Percentiles rank a stretch among this genome's conserved stretches.
These are phyloP conservation scores for Pyrochroa serraticornis DNA, from an alignment of 2,888 invertebrate species.

Conservation along the genomic window DNA sequence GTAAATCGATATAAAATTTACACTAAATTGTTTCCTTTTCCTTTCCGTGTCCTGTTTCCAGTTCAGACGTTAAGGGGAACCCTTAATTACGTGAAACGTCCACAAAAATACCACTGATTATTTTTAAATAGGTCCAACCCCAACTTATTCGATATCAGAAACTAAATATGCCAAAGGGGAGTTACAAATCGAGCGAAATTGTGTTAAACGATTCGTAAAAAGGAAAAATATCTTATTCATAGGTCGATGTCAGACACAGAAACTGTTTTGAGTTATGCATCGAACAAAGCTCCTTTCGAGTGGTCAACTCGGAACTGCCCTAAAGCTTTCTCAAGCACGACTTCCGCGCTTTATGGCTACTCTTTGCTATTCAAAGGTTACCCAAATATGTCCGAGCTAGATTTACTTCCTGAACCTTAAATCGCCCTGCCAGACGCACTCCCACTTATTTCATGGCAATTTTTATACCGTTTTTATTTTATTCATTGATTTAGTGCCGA, in stretches of 20 bases:
- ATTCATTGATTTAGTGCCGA: conserved; percentile 17
- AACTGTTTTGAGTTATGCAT: conserved; percentile 36
- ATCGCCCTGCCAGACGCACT: conserved; percentile 49
- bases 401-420: conserved; percentile 43
- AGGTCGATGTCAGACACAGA: conserved; percentile 40
- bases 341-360: conserved; percentile 45
- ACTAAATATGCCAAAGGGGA: not conserved
- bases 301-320: conserved; percentile 45
- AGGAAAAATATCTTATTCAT: conserved; percentile 43
- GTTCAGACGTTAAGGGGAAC: conserved; percentile 16
- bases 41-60: conserved; percentile 25
- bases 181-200: conserved; percentile 7
- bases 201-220: conserved; percentile 42
- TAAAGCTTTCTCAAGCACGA: conserved; percentile 44
- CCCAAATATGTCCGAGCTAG: conserved; percentile 47
- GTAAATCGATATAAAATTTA: conserved; percentile 38
- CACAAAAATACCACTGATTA: conserved; percentile 20
- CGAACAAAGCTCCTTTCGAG: conserved; percentile 37
- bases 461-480: conserved; percentile 21
- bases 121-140: conserved; percentile 10
- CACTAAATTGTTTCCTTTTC: conserved; percentile 43
- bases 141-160: conserved; percentile 10
- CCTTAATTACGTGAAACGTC: conserved; percentile 21
- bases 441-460: conserved; percentile 21
- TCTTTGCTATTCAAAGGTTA: conserved; percentile 50